Base-by-base conservation (phyloP, 2,113 vertebrate species). In the Oreocharis arfaki region DNA sequence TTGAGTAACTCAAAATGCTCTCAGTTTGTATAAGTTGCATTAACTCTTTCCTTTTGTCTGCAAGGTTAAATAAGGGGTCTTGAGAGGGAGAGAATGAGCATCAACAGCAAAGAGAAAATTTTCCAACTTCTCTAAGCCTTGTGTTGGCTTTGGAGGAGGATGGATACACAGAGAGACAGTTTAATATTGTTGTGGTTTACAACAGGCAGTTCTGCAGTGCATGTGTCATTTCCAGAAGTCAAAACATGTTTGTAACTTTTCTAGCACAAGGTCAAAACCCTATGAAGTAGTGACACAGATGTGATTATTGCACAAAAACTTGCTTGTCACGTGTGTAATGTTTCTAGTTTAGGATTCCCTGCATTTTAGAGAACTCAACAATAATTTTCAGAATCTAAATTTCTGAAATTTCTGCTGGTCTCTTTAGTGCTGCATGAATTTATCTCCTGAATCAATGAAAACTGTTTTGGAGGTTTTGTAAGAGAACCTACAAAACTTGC, bases 191-290 rank as follows among this genome's bases (percentile, higher is more conserved):
- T 91, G 84, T 81, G 82, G 88, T 71, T 91, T 88, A 2, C 68
- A 81, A 39, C 32, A 77, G 75, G 49, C 85, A 22, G 24, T 46
- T 92, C 68, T 79, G 74, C 39, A 85, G 78, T 1, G 4, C 2
- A 2, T 71, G 0, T 77, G 74, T 71, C 68, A 23, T 82, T 89
- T 80, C 75, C 53, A 94, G 84, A 92, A 96, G 92, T 83, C 71
- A 90, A 95, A 96, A 95, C 75, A 79, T 59, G 33, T 84, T 86
- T 78, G 33, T 68, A 89, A 64, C 52, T 84, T 61, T 69, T 23
- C 60, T 87, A 96, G 52, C 20, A 55, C 91, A 63, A 95, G 87
- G 86, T 87, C 89, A 91, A 56, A 77, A 75, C 74, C 50, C 55
- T 70, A 4, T 57, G 44, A 56, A 87, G 32, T 73, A 82, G 85